Evolutionary conservation across 2,113 vertebrate species (phyloP).

Genomic region (Ophthalmolycus amberensis): DNA sequence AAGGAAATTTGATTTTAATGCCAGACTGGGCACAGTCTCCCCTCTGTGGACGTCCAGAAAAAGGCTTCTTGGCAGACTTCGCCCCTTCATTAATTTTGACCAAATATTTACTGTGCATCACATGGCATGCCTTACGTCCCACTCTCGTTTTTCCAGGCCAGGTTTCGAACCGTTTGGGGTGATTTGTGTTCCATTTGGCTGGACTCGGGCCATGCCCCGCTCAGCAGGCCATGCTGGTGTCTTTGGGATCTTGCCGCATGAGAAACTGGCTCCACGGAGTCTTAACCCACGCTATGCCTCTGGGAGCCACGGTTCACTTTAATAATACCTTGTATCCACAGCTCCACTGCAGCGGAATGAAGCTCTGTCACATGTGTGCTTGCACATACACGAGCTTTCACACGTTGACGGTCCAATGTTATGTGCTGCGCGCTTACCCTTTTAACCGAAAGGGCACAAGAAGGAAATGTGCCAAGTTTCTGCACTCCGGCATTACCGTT

Average conservation of each 20-base stretch:
- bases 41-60: conserved; percentile 75
- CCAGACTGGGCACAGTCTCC: conserved; percentile 74
- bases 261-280: conserved; percentile 68
- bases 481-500: conserved; percentile 40
- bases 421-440: conserved; percentile 61
- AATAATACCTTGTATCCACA: conserved; percentile 53
- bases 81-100: conserved; percentile 81
- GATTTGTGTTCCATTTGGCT: conserved; percentile 73
- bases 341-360: conserved; percentile 39
- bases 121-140: conserved; percentile 72
- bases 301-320: conserved; percentile 63
- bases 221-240: conserved; percentile 63
- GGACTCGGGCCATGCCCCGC: conserved; percentile 63
- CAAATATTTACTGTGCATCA: conserved; percentile 81
- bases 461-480: conserved; percentile 54
- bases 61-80: conserved; percentile 74
- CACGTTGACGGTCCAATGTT: conserved; percentile 49
- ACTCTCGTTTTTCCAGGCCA: conserved; percentile 73
- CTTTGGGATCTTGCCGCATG: conserved; percentile 67
- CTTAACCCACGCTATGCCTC: conserved; percentile 64
- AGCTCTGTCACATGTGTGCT: conserved; percentile 29
- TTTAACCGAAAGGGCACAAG: conserved; percentile 67
- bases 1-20: conserved; percentile 80
- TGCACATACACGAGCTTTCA: conserved; percentile 44
- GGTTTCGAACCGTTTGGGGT: conserved; percentile 67